phyloP scores from a whole-genome alignment of 2,113 vertebrate genomes.

The Pimephales promelas region DNA sequence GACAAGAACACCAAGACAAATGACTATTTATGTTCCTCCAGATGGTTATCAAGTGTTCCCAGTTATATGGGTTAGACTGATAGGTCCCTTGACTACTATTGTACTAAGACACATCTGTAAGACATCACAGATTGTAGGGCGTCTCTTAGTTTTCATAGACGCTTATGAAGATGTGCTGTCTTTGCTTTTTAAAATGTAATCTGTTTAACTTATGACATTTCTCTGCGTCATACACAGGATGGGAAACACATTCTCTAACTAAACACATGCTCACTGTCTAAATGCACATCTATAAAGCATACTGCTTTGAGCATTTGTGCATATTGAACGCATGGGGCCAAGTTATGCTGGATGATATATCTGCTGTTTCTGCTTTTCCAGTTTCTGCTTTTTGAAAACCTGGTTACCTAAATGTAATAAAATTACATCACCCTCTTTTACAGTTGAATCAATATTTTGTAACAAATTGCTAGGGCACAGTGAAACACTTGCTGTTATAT shows the following conservation, averaged over 20 bases:
- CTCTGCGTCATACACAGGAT: neutral
- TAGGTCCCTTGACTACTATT: slow-evolving; percentile 13
- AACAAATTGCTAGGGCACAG: neutral
- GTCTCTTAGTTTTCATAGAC: neutral
- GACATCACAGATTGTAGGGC: neutral
- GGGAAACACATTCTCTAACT: neutral
- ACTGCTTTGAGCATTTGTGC: neutral
- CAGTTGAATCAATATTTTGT: neutral
- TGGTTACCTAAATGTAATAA: slow-evolving; percentile 11
- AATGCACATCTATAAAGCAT: slow-evolving; percentile 6
- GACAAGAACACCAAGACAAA: slow-evolving; percentile 13
- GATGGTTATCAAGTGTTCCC: slow-evolving; percentile 24
- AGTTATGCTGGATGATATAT: neutral
- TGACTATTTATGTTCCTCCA: slow-evolving; percentile 22
- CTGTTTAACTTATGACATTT: neutral
- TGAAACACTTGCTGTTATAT: neutral
- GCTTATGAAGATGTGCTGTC: neutral
- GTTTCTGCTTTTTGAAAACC: neutral
- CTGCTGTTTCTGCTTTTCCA: too few relatives aligned
- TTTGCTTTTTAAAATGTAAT: neutral
- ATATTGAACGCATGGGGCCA: neutral
- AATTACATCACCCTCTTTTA: neutral
- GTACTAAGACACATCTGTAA: slow-evolving; percentile 33
- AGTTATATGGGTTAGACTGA: slow-evolving; percentile 1
- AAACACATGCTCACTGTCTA: too few relatives aligned